A percentile compares a stretch with the other conserved stretches of the same genome.
Evolutionary conservation across 2,888 invertebrate species (phyloP).

Genomic region (Clistopyga incitator): DNA sequence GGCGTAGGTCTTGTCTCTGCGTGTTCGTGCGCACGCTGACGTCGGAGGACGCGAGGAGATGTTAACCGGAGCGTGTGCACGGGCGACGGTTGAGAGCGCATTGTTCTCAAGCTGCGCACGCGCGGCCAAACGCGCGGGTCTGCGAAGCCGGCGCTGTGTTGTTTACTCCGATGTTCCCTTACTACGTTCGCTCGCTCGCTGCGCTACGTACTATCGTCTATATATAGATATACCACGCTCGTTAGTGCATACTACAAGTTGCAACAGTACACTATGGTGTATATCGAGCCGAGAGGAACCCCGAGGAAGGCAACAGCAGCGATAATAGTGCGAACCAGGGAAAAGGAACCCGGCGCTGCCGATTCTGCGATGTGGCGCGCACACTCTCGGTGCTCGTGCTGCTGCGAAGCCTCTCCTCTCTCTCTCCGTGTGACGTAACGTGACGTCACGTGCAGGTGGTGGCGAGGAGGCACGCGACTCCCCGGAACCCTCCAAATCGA

Average conservation of each 20-base stretch:
- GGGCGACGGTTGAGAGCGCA: background rate
- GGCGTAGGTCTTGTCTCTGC: constrained; percentile 64
- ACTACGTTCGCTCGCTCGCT: background rate
- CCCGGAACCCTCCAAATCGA: constrained; percentile 70
- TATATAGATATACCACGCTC: background rate
- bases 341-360: background rate
- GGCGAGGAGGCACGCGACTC: constrained; percentile 56
- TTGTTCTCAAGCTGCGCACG: constrained; percentile 12
- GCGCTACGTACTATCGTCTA: background rate
- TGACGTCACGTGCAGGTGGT: constrained; percentile 70
- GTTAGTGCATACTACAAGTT: background rate
- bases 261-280: background rate
- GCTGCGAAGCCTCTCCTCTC: constrained; percentile 28
- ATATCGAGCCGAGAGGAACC: background rate
- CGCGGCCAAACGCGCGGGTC: background rate
- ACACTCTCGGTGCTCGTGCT: constrained; percentile 20
- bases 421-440: constrained; percentile 69
- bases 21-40: background rate
- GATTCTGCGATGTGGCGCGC: background rate
- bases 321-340: background rate
- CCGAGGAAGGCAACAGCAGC: background rate
- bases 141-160: background rate
- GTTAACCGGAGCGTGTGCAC: background rate
- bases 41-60: background rate
- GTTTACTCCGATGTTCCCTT: constrained; percentile 5